phyloP scores from a whole-genome alignment of 2,797 vertebrate genomes.

The Tiaroga cobitis region DNA sequence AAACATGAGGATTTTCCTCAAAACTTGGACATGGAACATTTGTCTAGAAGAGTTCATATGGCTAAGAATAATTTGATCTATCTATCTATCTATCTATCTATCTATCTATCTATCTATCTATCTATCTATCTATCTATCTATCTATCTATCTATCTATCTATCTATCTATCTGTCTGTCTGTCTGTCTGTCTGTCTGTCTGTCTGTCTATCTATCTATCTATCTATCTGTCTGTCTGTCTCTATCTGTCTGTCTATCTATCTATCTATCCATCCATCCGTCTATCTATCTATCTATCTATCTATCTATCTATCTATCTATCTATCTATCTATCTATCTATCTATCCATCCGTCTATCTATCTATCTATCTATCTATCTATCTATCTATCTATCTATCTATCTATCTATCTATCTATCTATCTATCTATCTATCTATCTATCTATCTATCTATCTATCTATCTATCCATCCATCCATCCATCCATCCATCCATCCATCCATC shows the following conservation, averaged over 20 bases:
- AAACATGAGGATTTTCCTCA: neutral
- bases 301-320: rapidly evolving
- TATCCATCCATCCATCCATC: neutral
- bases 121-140: neutral
- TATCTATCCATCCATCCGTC: neutral
- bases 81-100: rapidly evolving
- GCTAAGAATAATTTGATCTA: neutral
- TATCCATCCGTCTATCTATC: neutral
- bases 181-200: rapidly evolving
- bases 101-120: neutral
- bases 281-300: neutral
- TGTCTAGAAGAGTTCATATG: neutral
- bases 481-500: rapidly evolving
- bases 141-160: neutral
- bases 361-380: rapidly evolving
- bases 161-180: rapidly evolving
- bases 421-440: rapidly evolving
- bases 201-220: rapidly evolving
- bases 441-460: rapidly evolving
- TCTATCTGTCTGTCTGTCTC: no score
- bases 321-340: neutral
- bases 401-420: neutral
- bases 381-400: neutral
- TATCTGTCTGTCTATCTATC: rapidly evolving
- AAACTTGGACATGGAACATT: neutral